Conservation (phyloP, 2,113 vertebrate species). For the Pipra filicauda region DNA sequence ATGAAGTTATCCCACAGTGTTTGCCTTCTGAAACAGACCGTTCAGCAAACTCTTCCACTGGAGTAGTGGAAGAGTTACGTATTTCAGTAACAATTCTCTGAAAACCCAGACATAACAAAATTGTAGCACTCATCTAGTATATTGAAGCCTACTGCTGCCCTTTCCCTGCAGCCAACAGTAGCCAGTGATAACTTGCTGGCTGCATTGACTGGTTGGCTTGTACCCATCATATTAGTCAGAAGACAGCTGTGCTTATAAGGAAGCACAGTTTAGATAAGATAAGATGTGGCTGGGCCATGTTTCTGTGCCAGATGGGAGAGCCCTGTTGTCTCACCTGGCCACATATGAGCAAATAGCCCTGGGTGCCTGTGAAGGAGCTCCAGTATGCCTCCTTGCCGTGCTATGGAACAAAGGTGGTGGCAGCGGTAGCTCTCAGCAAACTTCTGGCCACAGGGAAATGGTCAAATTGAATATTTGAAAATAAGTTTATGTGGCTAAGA, state of each 20-base stretch:
- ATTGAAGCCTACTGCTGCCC: not conserved
- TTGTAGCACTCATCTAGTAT: not conserved
- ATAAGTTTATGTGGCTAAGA: not conserved
- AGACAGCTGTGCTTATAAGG: not conserved
- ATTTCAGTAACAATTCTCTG: not conserved
- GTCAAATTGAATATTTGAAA: not conserved
- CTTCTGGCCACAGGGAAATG: not conserved
- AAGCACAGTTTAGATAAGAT: not conserved
- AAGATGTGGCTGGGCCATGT: not conserved
- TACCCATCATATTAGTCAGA: not conserved
- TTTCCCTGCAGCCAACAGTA: not conserved
- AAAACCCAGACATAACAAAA: not conserved
- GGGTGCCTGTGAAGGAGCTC: not conserved
- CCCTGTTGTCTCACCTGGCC: not conserved
- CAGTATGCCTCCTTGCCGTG: not conserved
- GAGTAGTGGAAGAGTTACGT: not conserved
- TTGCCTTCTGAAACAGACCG: not conserved
- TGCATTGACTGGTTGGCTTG: not conserved
- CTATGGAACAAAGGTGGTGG: not conserved
- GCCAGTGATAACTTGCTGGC: not conserved
- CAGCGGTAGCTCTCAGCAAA: not conserved
- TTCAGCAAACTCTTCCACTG: not conserved
- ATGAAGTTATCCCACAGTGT: not conserved
- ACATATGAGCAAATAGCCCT: not conserved
- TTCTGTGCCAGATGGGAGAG: not conserved